Evolutionary conservation across 1,140 invertebrate species (phyloP).

Genomic region (Ridgeia piscesae): DNA sequence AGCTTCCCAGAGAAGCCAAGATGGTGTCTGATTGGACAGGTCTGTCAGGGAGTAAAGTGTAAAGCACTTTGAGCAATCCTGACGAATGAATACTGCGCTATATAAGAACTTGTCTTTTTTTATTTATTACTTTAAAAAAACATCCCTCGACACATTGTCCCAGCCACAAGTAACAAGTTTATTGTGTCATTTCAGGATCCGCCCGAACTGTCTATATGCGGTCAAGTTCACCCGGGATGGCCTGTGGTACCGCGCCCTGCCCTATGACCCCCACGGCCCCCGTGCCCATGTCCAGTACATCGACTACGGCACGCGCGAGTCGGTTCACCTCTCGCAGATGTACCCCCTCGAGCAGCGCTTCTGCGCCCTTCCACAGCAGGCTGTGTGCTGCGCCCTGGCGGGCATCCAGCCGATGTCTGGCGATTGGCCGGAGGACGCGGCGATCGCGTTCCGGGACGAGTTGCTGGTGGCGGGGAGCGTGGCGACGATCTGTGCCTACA

Average conservation of each 20-base stretch:
- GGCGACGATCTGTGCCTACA: neutral
- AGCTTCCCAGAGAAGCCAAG: too few species aligned
- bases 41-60: too few species aligned
- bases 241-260: neutral
- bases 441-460: neutral
- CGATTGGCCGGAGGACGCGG: neutral
- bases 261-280: neutral
- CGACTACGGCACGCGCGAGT: neutral
- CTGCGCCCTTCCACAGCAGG: neutral
- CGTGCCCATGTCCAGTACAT: neutral
- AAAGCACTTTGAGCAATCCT: too few species aligned
- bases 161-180: too few species aligned
- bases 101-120: too few species aligned
- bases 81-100: too few species aligned
- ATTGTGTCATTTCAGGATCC: neutral
- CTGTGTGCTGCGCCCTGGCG: neutral
- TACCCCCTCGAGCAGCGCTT: neutral
- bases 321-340: neutral
- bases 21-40: too few species aligned
- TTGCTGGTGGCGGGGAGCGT: neutral
- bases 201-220: neutral
- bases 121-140: too few species aligned
- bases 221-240: neutral
- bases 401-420: neutral
- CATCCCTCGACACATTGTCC: too few species aligned